phyloP scores from a whole-genome alignment of 2,797 vertebrate species.

The Trachops cirrhosus region DNA sequence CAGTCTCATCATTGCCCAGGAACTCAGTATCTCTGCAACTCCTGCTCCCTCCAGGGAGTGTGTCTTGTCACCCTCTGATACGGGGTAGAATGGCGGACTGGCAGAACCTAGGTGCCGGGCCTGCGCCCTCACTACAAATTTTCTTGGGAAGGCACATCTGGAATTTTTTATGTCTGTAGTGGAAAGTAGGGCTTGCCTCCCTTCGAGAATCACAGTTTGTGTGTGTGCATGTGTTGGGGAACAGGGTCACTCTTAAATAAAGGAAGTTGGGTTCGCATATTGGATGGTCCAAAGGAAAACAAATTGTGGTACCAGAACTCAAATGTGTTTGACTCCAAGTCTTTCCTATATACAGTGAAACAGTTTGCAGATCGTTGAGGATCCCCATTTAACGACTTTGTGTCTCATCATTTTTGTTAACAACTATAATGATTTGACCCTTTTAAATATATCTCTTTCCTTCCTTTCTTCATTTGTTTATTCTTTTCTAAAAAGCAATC shows the following conservation, averaged over 20 bases:
- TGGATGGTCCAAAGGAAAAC: not conserved
- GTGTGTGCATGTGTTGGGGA: not conserved
- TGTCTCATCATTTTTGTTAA: not conserved
- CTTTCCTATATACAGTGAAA: not conserved
- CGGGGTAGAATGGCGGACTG: not conserved
- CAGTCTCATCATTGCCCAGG: not conserved
- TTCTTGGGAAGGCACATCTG: not conserved
- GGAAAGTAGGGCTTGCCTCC: not conserved
- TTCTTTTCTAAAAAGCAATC: constrained; percentile 34
- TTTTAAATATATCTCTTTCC: not conserved
- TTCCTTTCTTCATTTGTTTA: not conserved
- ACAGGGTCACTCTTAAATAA: not conserved
- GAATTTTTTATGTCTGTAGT: not conserved
- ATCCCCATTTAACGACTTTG: not conserved
- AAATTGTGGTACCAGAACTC: not conserved
- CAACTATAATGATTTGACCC: not conserved
- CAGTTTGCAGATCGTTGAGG: not conserved
- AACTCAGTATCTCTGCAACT: not conserved
- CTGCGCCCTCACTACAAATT: not conserved
- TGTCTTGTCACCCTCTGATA: not conserved
- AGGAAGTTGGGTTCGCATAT: not conserved
- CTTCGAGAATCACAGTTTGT: not conserved
- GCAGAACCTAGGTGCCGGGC: not conserved
- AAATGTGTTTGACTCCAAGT: not conserved
- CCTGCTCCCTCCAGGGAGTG: not conserved